Percentiles rank a stretch among this genome's conserved stretches.
phyloP scores from a whole-genome alignment of 2,797 vertebrate species.

The Coregonus sp. region DNA sequence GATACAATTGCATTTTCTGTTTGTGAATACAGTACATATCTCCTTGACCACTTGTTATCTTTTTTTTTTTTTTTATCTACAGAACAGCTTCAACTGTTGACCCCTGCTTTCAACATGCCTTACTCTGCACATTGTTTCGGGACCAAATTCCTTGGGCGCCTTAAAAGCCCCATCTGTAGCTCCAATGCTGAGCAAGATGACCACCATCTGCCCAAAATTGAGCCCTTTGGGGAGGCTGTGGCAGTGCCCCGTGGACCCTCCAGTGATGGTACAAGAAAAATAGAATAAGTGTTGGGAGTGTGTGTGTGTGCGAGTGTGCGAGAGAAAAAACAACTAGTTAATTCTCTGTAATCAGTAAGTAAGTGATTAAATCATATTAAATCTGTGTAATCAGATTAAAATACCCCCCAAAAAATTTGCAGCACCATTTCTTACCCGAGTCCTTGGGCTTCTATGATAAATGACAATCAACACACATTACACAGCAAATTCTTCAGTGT shows the following conservation, averaged over 20 bases:
- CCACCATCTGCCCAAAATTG: constrained; percentile 63
- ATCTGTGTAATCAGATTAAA: too few relatives aligned
- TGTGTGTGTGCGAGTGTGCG: not conserved
- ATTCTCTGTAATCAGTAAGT: not conserved
- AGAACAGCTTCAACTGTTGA: not conserved
- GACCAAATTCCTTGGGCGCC: not conserved
- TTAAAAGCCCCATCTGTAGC: not conserved
- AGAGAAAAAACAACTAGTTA: too few relatives aligned
- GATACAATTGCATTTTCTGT: too few relatives aligned
- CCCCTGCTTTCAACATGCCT: not conserved
- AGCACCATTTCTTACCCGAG: too few relatives aligned
- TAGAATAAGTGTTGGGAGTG: constrained; percentile 25
- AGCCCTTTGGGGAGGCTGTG: constrained; percentile 52
- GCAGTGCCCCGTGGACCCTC: constrained; percentile 61
- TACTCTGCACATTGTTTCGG: not conserved
- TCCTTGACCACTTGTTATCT: too few relatives aligned
- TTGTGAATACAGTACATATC: too few relatives aligned
- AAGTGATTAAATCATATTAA: too few relatives aligned
- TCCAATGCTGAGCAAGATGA: constrained; percentile 47
- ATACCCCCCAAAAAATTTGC: too few relatives aligned
- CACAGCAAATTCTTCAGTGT: too few relatives aligned
- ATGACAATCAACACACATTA: too few relatives aligned
- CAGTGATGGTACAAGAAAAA: constrained; percentile 62
- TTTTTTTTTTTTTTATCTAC: too few relatives aligned
- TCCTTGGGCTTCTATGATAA: too few relatives aligned